phyloP scores from a whole-genome alignment of 2,888 invertebrate genomes.

The Tenthredo livida region DNA sequence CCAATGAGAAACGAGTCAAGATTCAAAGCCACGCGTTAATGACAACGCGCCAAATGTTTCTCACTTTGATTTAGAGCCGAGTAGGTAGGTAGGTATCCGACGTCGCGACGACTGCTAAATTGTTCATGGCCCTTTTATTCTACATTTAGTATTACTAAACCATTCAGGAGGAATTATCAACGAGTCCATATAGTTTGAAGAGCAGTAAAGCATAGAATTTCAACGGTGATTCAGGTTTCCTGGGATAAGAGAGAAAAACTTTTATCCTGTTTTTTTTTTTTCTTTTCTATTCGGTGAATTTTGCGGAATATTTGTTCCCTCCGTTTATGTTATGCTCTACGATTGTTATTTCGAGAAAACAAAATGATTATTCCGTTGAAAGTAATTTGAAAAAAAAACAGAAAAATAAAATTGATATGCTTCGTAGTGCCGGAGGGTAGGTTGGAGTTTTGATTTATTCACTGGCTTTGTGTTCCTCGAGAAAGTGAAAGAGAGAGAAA shows the following conservation, averaged over 20 bases:
- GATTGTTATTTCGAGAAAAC: background rate
- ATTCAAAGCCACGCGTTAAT: conserved; percentile 22
- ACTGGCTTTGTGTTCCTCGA: background rate
- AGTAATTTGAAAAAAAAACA: background rate
- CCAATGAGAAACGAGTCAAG: background rate
- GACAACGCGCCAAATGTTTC: conserved; percentile 35
- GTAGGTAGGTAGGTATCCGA: background rate
- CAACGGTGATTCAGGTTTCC: background rate
- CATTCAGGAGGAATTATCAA: background rate
- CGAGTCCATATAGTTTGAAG: background rate
- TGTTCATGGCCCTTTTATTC: conserved; percentile 21
- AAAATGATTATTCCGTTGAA: conserved; percentile 7
- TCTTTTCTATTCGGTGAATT: background rate
- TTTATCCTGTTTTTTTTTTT: too few relatives aligned
- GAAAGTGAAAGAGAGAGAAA: background rate
- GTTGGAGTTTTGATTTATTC: conserved; percentile 11
- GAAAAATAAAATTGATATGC: background rate
- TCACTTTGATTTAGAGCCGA: conserved; percentile 12
- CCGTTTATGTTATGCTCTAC: background rate
- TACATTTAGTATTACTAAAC: conserved; percentile 21
- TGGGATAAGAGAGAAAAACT: background rate
- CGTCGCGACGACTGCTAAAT: conserved; percentile 11
- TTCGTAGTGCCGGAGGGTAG: background rate
- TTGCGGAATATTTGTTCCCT: background rate
- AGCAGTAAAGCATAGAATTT: background rate